These are phyloP conservation scores for Apus apus DNA, from an alignment of 2,113 vertebrate genomes.

Conservation along the genomic window DNA sequence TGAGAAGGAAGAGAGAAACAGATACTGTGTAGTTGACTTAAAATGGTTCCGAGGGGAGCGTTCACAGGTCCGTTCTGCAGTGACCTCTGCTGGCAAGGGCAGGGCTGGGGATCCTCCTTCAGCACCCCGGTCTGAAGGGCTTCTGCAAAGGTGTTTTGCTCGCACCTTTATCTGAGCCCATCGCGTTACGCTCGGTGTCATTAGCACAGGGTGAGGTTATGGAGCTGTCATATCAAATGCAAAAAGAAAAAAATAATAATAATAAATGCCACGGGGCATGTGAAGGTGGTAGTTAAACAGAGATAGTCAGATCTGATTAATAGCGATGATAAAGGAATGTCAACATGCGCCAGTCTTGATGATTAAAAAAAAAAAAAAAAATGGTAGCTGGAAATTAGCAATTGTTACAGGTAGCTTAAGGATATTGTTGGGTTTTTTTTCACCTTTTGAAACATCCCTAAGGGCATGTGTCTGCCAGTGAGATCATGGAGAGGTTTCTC, in stretches of 20 bases:
- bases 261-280: neutral
- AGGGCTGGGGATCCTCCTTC: neutral
- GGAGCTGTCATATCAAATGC: slow-evolving; percentile 2
- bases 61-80: slow-evolving; percentile 55
- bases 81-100: slow-evolving; percentile 70
- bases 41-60: neutral
- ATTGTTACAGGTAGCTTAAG: slow-evolving; percentile 54
- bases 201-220: neutral
- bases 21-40: neutral
- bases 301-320: slow-evolving; percentile 49
- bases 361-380: slow-evolving; percentile 23
- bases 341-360: neutral
- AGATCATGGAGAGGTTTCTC: slow-evolving; percentile 6
- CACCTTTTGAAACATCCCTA: slow-evolving; percentile 4
- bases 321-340: slow-evolving; percentile 29
- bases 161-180: slow-evolving; percentile 17
- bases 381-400: slow-evolving; percentile 61
- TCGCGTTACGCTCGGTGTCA: neutral
- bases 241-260: neutral
- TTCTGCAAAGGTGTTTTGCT: neutral
- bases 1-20: neutral
- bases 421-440: slow-evolving; percentile 50
- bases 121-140: accelerated
- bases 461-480: neutral
- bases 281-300: slow-evolving; percentile 42